Base-by-base conservation (phyloP, 2,797 vertebrate genomes). In the Smutsia gigantea region DNA sequence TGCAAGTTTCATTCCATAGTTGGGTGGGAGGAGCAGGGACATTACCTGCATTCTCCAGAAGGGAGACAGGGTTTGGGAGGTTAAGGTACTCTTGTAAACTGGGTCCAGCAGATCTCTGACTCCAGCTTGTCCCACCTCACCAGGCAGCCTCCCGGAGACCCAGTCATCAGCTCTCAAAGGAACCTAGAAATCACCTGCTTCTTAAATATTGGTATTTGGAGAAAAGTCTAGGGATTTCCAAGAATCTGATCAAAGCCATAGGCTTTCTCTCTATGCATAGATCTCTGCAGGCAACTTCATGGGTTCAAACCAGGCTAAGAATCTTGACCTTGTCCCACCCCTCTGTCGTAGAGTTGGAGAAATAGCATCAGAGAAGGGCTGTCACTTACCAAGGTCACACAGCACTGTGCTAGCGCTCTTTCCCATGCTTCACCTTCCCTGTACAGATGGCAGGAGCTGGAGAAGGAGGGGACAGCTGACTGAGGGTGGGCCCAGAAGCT, bases 361-460 rank as follows among this genome's bases (percentile, higher is more conserved):
- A 69, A 51, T 27, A 55, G 37, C 63, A 57, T 72, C 94, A 85
- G 90, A 93, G 86, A 71, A 61, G 71, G 64, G 19, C 57, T 49
- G 25, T n/a, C 64, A n/a, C 69, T 31, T 34, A 57, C 57, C 72
- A 31, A 46, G 9, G n/a, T 57, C 91, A 78, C 68, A 71, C 42
- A 78, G 64, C 81, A 63, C 83, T 23, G 17, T n/a, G 31, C 11
- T 1, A 46, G 34, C 39, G 37, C 42, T 59, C 46, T 39, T 83
- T 34, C 19, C 64, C 10, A 11, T 31, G 63, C 31, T n/a, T 46
- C 31, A 5, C 51, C 49, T 69, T 93, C 37, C 83, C 79, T 27
- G 42, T 7, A 18, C 71, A 69, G 34, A 8, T 8, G 13, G 49
- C 3, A 3, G 8, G 18, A 5, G 59, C 34, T 4, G 68, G n/a